phyloP scores from a whole-genome alignment of 30 jellyfish, hydroid and myxozoan species.

The Turritopsis dohrnii region DNA sequence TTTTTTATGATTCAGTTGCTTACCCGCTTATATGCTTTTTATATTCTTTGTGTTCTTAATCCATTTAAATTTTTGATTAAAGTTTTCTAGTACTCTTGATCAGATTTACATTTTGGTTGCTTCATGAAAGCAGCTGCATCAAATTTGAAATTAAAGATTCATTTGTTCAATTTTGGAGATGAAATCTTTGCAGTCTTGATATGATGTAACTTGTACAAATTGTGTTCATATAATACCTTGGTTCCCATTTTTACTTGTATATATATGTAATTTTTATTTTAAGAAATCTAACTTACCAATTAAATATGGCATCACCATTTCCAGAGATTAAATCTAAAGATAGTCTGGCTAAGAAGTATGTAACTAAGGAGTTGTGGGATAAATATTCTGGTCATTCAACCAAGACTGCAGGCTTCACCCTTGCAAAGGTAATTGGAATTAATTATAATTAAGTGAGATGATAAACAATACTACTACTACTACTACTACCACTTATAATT shows the following conservation, averaged over 20 bases:
- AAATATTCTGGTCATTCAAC: background rate
- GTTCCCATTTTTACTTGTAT: too few relatives aligned
- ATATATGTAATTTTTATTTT: too few relatives aligned
- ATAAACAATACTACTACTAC: too few relatives aligned
- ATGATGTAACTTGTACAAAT: background rate
- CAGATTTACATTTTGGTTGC: background rate
- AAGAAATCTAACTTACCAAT: background rate
- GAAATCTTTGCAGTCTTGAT: background rate
- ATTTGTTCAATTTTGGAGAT: background rate
- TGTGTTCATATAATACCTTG: too few relatives aligned
- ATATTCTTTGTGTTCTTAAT: background rate
- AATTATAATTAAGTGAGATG: too few relatives aligned
- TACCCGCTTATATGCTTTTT: too few relatives aligned
- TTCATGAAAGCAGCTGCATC: background rate
- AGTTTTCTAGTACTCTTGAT: background rate
- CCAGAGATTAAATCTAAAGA: conserved; percentile 17
- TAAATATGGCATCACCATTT: background rate
- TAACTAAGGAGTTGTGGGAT: background rate
- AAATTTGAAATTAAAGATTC: background rate
- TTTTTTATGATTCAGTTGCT: too few relatives aligned
- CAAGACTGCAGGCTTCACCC: conserved; percentile 1
- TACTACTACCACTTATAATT: too few relatives aligned
- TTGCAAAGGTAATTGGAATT: background rate
- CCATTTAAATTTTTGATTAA: background rate
- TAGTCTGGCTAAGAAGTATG: conserved; percentile 5